A percentile compares a stretch with the other conserved stretches of the same genome.
Conservation (phyloP, 2,888 invertebrate species). For the Cerastoderma edule region DNA sequence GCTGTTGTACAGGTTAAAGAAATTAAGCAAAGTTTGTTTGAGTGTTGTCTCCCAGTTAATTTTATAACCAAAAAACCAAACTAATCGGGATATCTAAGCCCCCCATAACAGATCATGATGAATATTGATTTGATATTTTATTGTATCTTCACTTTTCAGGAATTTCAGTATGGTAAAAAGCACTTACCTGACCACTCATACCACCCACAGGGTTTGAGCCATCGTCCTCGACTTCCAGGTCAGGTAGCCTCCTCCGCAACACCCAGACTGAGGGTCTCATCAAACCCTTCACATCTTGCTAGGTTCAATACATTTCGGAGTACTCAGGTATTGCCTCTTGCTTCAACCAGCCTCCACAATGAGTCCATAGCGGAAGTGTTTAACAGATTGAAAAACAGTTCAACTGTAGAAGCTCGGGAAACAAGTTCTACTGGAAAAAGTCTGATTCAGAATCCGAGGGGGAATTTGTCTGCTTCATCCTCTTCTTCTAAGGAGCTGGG, state of each 20-base stretch:
- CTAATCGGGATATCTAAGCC: too few species aligned
- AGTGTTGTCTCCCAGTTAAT: too few species aligned
- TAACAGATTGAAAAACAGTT: conserved; percentile 24
- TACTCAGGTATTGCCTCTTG: not conserved
- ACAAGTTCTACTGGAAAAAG: too few species aligned
- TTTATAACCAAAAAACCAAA: too few species aligned
- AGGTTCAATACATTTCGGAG: conserved; percentile 8
- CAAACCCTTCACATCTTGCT: conserved; percentile 5
- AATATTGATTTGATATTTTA: too few species aligned
- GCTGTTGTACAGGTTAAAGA: too few species aligned
- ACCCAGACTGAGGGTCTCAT: conserved; percentile 21
- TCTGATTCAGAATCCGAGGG: too few species aligned
- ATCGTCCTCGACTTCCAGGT: not conserved
- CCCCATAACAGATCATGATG: too few species aligned
- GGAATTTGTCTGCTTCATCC: too few species aligned
- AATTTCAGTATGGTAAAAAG: not conserved
- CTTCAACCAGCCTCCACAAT: not conserved
- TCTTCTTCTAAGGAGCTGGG: too few species aligned
- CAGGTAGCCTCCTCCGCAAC: conserved; percentile 32
- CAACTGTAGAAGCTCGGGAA: too few species aligned
- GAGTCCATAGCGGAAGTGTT: conserved; percentile 19
- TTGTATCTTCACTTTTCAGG: not conserved
- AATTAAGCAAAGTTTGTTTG: too few species aligned
- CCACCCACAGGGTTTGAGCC: not conserved
- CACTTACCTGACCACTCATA: not conserved